Evolutionary conservation across 2,797 vertebrate species (phyloP), one percentile per base, ranked within the genome.

Genomic region (Lycodopsis pacificus): DNA sequence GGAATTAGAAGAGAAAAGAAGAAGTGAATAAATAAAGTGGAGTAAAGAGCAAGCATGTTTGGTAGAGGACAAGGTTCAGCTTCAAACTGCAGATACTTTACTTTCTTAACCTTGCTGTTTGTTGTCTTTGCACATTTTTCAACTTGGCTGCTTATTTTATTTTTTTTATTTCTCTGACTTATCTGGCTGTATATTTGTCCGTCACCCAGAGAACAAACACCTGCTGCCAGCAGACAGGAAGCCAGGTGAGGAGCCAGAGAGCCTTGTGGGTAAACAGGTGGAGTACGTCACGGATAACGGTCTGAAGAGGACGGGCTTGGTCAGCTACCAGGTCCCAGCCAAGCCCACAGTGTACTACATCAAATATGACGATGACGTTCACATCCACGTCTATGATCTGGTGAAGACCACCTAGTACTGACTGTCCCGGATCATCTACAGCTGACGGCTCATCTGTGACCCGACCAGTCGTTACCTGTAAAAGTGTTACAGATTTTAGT

Each of bases 301-400:
- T 5, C 93, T 96, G 74, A 96, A 96, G 93, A 94, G 96, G 83
- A 96, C 95, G 0, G 96, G 96, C 61, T 86, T 96, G 85, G 96
- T 96, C 84, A 96, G 96, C 92, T 96, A 95, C 88, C 96, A 96
- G 86, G 96, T 96, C 51, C 96, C 95, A 0, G 96, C 96, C n/a
- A 96, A 96, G 78, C 96, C 96, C 63, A 96, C 96, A 0, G 96
- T 96, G 49, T 96, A 96, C 89, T 96, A 96, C 93, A 96, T 96
- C 82, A 96, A 96, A 84, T 96, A 96, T 56, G 95, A 96, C 19
- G 96, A 96, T 38, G 96, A 96, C 42, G 95, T 96, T 80, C 96
- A 96, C 94, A 94, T 96, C 79, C 95, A 96, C 51, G 96, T 96
- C 79, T 96, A 96, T 27, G 95, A 96, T 80, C 92, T 96, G 84